These are phyloP conservation scores for Noctilio leporinus DNA, from an alignment of 2,113 vertebrate species.

Conservation along the genomic window DNA sequence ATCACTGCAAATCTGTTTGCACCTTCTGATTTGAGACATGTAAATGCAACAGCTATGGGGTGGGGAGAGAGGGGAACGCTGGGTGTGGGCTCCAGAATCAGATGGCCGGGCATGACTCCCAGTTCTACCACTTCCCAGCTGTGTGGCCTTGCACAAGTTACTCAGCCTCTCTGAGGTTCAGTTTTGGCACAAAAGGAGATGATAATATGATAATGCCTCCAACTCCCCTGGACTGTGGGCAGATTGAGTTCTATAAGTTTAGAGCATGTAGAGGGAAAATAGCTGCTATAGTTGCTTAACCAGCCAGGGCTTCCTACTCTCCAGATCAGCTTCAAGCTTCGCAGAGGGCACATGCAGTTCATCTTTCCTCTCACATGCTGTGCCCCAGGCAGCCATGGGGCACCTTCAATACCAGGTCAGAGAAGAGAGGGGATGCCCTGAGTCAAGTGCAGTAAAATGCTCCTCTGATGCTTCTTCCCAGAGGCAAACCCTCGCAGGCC, in stretches of 20 bases:
- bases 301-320: background rate
- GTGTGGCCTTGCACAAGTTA: background rate
- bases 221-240: too few species aligned
- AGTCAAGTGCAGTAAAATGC: too few species aligned
- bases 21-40: background rate
- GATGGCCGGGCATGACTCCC: background rate
- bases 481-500: background rate
- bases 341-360: background rate
- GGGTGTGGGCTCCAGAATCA: background rate
- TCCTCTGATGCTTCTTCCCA: background rate
- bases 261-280: background rate
- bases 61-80: too few species aligned
- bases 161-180: background rate
- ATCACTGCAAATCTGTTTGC: background rate
- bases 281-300: background rate
- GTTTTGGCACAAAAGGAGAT: background rate
- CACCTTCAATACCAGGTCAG: background rate
- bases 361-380: background rate
- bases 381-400: background rate
- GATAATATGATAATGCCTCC: background rate
- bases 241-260: background rate
- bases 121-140: background rate
- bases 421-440: background rate
- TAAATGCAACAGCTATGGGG: background rate
- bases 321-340: background rate